Percentiles rank a stretch among this genome's conserved stretches.
Evolutionary conservation across 2,797 vertebrate species (phyloP).

Genomic region (Liasis olivaceus): DNA sequence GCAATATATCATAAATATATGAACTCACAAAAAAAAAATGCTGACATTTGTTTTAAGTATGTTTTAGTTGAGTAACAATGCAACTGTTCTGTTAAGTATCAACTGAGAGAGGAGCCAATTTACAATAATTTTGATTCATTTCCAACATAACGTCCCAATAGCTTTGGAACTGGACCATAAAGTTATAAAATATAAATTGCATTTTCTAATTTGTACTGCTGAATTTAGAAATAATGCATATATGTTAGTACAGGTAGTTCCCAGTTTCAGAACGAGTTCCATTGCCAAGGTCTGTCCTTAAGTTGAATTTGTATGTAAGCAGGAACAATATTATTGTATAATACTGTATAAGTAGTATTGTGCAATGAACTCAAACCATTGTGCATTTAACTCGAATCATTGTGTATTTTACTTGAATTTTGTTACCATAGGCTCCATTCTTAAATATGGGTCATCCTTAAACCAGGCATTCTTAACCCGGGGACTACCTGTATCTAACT

Average conservation of each 20-base stretch:
- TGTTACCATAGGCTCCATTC: too few species aligned
- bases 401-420: too few species aligned
- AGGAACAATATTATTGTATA: too few species aligned
- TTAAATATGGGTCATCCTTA: too few species aligned
- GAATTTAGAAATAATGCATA: constrained; percentile 14
- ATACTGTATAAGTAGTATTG: too few species aligned
- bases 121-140: not conserved
- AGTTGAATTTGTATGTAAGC: too few species aligned
- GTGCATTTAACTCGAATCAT: too few species aligned
- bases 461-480: too few species aligned
- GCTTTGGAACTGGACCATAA: not conserved
- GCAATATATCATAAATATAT: constrained; percentile 5
- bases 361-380: too few species aligned
- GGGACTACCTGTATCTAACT: not conserved
- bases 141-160: constrained; percentile 29
- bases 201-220: not conserved
- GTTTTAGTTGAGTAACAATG: not conserved
- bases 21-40: constrained; percentile 40
- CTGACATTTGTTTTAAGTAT: constrained; percentile 42
- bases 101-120: constrained; percentile 35
- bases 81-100: constrained; percentile 37
- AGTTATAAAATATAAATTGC: not conserved
- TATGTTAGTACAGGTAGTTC: not conserved
- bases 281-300: too few species aligned
- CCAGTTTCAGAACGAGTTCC: too few species aligned